Evolutionary conservation across 64 coral and sea anemone genomes (phyloP).

Genomic region (Platygyra sinensis): DNA sequence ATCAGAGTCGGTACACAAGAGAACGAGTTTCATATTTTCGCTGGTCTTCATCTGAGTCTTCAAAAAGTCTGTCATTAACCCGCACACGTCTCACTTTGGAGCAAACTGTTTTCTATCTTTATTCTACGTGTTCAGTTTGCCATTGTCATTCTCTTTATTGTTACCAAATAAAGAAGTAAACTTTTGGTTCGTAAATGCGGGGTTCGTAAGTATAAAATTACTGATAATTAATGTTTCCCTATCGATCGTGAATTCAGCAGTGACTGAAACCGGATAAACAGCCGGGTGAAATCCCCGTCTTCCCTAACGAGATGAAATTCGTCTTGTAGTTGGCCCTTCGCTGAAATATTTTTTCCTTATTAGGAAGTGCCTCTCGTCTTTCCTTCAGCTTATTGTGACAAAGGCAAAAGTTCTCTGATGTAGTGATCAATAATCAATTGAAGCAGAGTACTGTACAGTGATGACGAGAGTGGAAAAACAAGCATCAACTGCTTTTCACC

Average conservation of each 20-base stretch:
- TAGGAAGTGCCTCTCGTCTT: neutral
- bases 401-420: neutral
- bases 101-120: neutral
- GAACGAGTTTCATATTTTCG: too few species aligned
- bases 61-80: neutral
- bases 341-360: too few species aligned
- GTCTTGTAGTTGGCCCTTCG: too few species aligned
- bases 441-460: neutral
- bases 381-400: slow-evolving; percentile 1
- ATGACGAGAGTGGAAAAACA: neutral
- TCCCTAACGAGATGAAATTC: too few species aligned
- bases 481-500: neutral
- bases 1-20: too few species aligned
- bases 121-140: neutral
- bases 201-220: too few species aligned
- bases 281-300: too few species aligned
- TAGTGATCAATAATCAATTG: neutral
- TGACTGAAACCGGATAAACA: too few species aligned
- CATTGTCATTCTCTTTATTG: neutral
- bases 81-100: neutral
- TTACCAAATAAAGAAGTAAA: neutral
- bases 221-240: too few species aligned
- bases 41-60: neutral
- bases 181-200: too few species aligned
- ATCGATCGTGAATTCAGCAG: too few species aligned